phyloP scores from a whole-genome alignment of 2,113 vertebrate genomes.

The Scomber japonicus region DNA sequence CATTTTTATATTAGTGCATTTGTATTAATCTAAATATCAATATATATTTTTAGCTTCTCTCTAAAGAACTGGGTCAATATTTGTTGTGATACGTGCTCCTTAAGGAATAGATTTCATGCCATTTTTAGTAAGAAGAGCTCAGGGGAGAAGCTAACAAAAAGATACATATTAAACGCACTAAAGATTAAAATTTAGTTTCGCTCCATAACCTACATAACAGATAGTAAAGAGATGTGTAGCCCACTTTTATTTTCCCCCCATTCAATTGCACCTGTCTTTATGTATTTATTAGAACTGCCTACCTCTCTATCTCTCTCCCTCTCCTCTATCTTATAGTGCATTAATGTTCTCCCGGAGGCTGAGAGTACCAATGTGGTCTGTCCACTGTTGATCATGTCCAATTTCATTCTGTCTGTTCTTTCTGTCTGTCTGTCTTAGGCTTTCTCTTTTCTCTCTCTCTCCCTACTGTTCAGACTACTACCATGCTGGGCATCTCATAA shows the following conservation, averaged over 20 bases:
- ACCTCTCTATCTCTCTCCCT: not conserved
- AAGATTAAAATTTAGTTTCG: not conserved
- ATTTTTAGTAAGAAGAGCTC: no score
- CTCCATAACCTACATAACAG: not conserved
- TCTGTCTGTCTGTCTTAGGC: not conserved
- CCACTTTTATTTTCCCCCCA: not conserved
- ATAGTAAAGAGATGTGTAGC: constrained; percentile 1
- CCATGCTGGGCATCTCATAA: constrained; percentile 26
- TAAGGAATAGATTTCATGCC: no score
- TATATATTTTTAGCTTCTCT: no score
- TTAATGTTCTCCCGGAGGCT: constrained; percentile 24
- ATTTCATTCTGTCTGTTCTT: constrained; percentile 28
- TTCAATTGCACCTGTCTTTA: constrained; percentile 28
- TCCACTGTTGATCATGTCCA: constrained; percentile 40
- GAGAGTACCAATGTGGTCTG: constrained; percentile 17
- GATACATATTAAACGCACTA: no score
- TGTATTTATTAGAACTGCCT: constrained; percentile 23
- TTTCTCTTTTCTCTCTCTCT: not conserved
- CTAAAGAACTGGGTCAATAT: no score
- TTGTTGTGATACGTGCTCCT: no score
- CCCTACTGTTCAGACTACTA: not conserved
- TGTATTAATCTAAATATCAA: no score
- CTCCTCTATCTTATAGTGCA: constrained; percentile 9
- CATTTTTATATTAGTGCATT: no score
- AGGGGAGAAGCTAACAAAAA: no score